Base-by-base conservation (phyloP, 1,140 invertebrate genomes). In the Brachystomella parvula region DNA sequence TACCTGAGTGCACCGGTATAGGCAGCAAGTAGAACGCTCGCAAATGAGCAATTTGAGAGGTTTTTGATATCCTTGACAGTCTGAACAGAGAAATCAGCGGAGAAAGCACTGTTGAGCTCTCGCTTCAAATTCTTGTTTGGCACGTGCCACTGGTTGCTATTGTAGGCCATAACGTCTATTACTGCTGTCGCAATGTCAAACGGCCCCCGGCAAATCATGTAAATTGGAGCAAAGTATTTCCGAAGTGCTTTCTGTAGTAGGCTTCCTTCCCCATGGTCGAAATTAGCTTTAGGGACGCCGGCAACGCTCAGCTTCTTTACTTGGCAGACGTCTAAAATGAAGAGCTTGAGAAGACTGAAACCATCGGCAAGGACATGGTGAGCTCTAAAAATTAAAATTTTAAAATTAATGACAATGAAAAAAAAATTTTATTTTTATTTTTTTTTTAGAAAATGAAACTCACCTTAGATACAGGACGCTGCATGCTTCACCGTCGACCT, bases 311-410 rank as follows among this genome's bases (percentile, higher is more conserved):
- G 53, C 6, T 57, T 21, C 53, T 12, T 57, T 6, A 19, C 35
- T 57, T 57, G 53, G 53, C 53, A 21, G 21, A 57, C 12, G 28
- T 57, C 53, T 29, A 57, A 12, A 12, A 57, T 29, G 21, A 57
- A 29, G n/a, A 57, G 28, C 21, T 57, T 57, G 6, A 57, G 6
- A 24, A 57, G 53, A 12, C n/a, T 24, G 53, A 24, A 57, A 24
- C 53, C 53, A 57, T 57, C 53, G 6, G 28, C n/a, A 21, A 57
- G n/a, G 21, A 21, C n/a, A 57, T 57, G 53, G 28, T 57, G 53
- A 57, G 28, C 28, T 12, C 28, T 21, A 21, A 57, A 21, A 57
- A 29, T 47, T 21, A 57, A 39, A 39, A 39, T 39, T 39, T 9
- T 39, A 39, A 39, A 39, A 19, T 39, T 39, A 39, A 6, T 39